phyloP scores from a whole-genome alignment of 2,113 vertebrate species.

The Eudyptes chrysolophus region DNA sequence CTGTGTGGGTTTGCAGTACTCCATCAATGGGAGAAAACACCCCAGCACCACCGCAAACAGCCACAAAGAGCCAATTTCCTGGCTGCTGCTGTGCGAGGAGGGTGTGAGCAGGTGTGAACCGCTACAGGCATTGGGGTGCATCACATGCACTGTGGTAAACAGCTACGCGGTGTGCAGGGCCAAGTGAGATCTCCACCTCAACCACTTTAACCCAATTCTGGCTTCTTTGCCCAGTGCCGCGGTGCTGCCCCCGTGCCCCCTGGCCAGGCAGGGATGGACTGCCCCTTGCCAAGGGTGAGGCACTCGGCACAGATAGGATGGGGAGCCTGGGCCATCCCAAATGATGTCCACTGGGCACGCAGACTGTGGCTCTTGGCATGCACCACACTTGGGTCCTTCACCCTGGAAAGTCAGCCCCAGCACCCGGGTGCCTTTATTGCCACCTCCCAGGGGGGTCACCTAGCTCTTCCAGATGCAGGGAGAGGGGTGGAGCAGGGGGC shows the following conservation, averaged over 20 bases:
- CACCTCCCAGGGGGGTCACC: neutral
- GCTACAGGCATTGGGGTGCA: neutral
- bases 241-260: neutral
- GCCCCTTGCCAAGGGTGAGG: neutral
- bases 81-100: neutral
- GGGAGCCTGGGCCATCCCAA: neutral
- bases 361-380: neutral
- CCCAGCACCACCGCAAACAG: neutral
- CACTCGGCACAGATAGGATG: fast-evolving
- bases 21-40: neutral
- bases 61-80: neutral
- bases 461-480: neutral
- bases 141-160: neutral
- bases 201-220: neutral
- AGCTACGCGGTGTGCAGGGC: fast-evolving
- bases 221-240: neutral
- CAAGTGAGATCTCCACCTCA: neutral
- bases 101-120: neutral
- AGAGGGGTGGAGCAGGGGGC: neutral
- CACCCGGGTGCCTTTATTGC: neutral
- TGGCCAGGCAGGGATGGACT: neutral
- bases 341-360: neutral
- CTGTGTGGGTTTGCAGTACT: neutral
- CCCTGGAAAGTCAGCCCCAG: neutral
- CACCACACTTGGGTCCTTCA: neutral